phyloP scores from a whole-genome alignment of 2,113 vertebrate species.

The Zosterops lateralis region DNA sequence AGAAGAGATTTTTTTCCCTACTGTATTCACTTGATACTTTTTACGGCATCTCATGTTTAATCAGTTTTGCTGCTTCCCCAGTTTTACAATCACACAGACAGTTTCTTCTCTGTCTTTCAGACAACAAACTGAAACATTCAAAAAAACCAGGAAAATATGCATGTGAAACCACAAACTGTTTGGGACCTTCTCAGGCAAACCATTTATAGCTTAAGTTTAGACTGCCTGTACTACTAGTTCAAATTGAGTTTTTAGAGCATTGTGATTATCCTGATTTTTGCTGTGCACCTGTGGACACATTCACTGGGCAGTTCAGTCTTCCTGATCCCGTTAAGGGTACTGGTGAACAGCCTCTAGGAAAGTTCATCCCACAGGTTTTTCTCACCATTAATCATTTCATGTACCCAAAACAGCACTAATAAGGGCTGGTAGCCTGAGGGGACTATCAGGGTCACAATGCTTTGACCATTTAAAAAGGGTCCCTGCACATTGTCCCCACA shows the following conservation, averaged over 20 bases:
- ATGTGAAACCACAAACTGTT: constrained; percentile 9
- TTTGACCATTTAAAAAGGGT: neutral
- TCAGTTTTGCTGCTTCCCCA: neutral
- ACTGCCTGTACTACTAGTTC: neutral
- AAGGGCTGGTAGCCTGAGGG: neutral
- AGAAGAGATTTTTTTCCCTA: neutral
- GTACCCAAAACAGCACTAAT: neutral
- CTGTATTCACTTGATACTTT: neutral
- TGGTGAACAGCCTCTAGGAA: neutral
- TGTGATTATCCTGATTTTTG: neutral
- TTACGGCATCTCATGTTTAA: constrained; percentile 29
- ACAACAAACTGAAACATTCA: neutral
- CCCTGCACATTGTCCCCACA: neutral
- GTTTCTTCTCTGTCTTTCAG: neutral
- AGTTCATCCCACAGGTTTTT: neutral
- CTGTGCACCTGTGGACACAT: neutral
- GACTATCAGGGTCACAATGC: neutral
- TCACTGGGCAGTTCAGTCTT: neutral
- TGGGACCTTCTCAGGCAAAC: neutral
- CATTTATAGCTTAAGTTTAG: neutral
- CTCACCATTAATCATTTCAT: neutral
- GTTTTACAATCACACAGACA: neutral
- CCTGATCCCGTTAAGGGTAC: neutral
- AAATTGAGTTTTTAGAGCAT: neutral
- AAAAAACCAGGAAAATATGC: neutral